phyloP scores from a whole-genome alignment of 2,888 invertebrate species.

The Leptura quadrifasciata region DNA sequence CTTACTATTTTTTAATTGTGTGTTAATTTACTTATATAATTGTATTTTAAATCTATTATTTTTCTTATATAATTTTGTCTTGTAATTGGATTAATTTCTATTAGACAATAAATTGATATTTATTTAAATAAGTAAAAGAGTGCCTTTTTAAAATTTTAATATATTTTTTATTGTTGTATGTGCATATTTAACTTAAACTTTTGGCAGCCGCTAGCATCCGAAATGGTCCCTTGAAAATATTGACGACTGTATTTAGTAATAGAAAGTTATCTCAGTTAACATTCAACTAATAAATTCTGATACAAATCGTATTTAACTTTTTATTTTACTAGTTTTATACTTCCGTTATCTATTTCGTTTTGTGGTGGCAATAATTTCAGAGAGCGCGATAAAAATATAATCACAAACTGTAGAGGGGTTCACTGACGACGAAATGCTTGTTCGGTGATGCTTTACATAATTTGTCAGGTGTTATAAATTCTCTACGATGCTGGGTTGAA shows the following conservation, averaged over 20 bases:
- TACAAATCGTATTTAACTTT: slow-evolving; percentile 69
- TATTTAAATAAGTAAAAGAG: too few relatives aligned
- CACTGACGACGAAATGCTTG: slow-evolving; percentile 33
- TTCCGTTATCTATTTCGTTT: slow-evolving; percentile 62
- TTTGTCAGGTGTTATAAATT: slow-evolving; percentile 64
- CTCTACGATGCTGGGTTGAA: slow-evolving; percentile 59
- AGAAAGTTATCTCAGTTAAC: slow-evolving; percentile 70
- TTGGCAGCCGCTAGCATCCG: slow-evolving; percentile 54
- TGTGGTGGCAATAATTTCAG: slow-evolving; percentile 55
- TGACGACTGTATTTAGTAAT: slow-evolving; percentile 68
- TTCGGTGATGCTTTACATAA: slow-evolving; percentile 60
- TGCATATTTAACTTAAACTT: slow-evolving; percentile 50
- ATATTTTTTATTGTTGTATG: too few relatives aligned
- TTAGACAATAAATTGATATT: too few relatives aligned
- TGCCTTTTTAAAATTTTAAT: too few relatives aligned
- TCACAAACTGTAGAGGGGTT: neutral
- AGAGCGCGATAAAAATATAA: slow-evolving; percentile 8
- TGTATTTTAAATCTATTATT: too few relatives aligned
- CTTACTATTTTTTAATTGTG: too few relatives aligned
- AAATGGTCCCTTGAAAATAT: slow-evolving; percentile 61
- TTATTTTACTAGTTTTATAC: slow-evolving; percentile 63
- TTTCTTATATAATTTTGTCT: too few relatives aligned
- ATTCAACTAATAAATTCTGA: slow-evolving; percentile 72
- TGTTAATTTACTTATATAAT: too few relatives aligned
- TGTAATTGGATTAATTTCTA: too few relatives aligned